These are phyloP conservation scores for Reinhardtius hippoglossoides DNA, from an alignment of 2,113 vertebrate genomes.

Conservation along the genomic window DNA sequence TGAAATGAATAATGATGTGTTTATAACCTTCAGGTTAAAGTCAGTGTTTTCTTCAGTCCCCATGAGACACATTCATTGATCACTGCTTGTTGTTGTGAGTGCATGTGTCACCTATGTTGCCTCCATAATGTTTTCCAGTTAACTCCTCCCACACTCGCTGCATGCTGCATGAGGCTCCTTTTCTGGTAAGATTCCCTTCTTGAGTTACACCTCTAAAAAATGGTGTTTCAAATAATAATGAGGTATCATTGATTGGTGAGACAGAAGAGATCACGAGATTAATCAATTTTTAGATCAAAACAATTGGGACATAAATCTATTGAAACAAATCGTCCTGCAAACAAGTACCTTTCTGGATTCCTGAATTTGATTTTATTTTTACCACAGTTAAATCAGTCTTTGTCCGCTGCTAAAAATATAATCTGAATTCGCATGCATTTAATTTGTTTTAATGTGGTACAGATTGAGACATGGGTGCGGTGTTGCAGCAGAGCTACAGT, in stretches of 20 bases:
- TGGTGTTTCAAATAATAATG: not conserved
- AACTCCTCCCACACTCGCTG: constrained; percentile 93
- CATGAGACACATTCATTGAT: constrained; percentile 31
- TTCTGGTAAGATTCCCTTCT: constrained; percentile 88
- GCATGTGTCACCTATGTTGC: constrained; percentile 82
- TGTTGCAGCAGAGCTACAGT: not conserved
- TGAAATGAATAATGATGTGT: constrained; percentile 11
- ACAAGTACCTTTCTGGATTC: too few relatives aligned
- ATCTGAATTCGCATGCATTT: not conserved
- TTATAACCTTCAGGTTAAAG: constrained; percentile 17
- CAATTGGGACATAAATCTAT: too few relatives aligned
- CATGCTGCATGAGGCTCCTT: constrained; percentile 93
- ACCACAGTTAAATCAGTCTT: too few relatives aligned
- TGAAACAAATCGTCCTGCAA: too few relatives aligned
- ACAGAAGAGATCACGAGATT: too few relatives aligned
- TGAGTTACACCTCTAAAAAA: constrained; percentile 55
- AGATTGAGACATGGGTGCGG: not conserved
- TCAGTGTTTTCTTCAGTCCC: constrained; percentile 49
- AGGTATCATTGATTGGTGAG: not conserved
- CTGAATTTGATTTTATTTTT: too few relatives aligned
- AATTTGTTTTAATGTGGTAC: not conserved
- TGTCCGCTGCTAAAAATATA: too few relatives aligned
- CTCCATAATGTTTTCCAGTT: constrained; percentile 97
- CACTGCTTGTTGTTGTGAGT: constrained; percentile 62
- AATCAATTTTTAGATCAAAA: too few relatives aligned